Evolutionary conservation across 2,797 vertebrate species (phyloP).

Genomic region (Chanos chanos): DNA sequence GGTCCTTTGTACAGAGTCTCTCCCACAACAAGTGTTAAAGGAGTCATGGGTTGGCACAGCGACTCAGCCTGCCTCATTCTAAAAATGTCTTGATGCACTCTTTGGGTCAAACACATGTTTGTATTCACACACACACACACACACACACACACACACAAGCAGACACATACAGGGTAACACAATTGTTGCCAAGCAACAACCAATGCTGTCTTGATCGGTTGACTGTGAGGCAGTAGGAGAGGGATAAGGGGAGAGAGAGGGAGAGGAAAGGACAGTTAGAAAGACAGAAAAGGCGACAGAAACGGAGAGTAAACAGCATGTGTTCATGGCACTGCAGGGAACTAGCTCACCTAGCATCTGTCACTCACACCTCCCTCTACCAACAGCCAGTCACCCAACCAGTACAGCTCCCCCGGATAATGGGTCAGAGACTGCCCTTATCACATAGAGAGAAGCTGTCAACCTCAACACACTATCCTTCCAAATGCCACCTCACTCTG

Average conservation of each 20-base stretch:
- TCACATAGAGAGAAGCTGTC: background rate
- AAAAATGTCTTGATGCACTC: conserved; percentile 40
- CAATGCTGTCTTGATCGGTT: conserved; percentile 54
- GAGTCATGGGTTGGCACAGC: conserved; percentile 36
- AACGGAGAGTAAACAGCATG: conserved; percentile 3
- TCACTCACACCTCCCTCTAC: background rate
- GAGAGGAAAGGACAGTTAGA: conserved; percentile 7
- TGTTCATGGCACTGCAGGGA: conserved; percentile 4
- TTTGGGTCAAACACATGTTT: conserved; percentile 45
- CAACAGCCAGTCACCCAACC: background rate
- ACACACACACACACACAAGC: conserved; percentile 21
- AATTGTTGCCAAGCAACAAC: conserved; percentile 74
- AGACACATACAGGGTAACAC: conserved; percentile 42
- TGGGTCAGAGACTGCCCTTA: conserved; percentile 9
- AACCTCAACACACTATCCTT: conserved; percentile 6
- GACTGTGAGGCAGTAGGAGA: conserved; percentile 31
- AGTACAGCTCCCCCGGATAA: background rate
- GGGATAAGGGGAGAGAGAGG: conserved; percentile 12
- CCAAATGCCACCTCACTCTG: background rate
- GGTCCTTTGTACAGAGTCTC: conserved; percentile 3
- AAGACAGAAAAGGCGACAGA: conserved; percentile 23
- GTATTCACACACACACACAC: conserved; percentile 13
- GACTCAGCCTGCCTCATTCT: conserved; percentile 36
- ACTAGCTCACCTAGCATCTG: conserved; percentile 1
- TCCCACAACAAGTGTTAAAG: conserved; percentile 13